Conservation (phyloP, 1,140 invertebrate genomes). For the Augochlora pura region DNA sequence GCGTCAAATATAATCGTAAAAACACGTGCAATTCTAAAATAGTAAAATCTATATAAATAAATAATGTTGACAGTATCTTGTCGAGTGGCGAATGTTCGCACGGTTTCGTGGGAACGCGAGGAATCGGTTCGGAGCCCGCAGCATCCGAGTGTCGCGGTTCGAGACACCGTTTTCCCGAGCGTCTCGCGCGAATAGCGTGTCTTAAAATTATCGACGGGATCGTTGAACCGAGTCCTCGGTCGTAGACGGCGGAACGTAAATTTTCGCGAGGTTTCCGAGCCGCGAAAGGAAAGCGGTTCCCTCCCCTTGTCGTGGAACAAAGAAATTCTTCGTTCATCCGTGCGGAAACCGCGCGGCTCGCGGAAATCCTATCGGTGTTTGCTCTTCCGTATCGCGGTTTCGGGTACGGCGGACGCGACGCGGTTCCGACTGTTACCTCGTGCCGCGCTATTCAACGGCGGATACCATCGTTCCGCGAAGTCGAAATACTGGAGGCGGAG, state of each 20-base stretch:
- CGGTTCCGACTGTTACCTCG: not conserved
- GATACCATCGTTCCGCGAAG: not conserved
- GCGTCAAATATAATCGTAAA: too few relatives aligned
- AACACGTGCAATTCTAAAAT: too few relatives aligned
- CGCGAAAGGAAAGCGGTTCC: conserved; percentile 20
- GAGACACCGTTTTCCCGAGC: not conserved
- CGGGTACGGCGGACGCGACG: conserved; percentile 6
- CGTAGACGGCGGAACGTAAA: not conserved
- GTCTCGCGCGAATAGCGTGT: not conserved
- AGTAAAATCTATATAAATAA: too few relatives aligned
- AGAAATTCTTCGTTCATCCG: conserved; percentile 47
- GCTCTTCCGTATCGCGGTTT: conserved; percentile 46
- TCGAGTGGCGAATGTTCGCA: too few relatives aligned
- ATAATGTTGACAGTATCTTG: too few relatives aligned
- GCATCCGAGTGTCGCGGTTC: not conserved
- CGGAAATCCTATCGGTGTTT: conserved; percentile 46
- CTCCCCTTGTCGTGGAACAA: conserved; percentile 7
- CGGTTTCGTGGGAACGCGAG: not conserved
- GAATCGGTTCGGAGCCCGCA: too few relatives aligned
- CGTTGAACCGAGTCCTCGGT: conserved; percentile 21
- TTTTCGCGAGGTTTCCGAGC: conserved; percentile 20
- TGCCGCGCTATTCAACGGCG: not conserved
- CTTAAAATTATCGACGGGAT: conserved; percentile 12
- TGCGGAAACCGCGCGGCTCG: conserved; percentile 33
- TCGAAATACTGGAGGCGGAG: not conserved